Base-by-base conservation (phyloP, 2,888 invertebrate species). In the Eupeodes latifasciatus region DNA sequence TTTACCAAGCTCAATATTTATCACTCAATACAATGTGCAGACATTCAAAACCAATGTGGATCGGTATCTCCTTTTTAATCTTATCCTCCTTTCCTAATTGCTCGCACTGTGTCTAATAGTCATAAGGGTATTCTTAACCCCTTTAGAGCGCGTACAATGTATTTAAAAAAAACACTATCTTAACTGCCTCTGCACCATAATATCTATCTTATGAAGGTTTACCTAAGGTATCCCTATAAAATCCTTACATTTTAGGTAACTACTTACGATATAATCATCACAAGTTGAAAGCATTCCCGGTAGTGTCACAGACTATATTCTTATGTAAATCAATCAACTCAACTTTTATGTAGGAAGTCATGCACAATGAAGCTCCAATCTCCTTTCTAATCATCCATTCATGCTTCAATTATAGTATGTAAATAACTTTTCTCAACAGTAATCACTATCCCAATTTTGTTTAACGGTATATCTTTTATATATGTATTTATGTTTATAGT, bases 391-490 rank as follows among this genome's bases (percentile, higher is more conserved):
- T 78, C 74, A 40, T 36, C 71, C 40, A 69, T 76, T 53, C 67
- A 74, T 64, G 67, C 64, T 69, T 57, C 79, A 81, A 71, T 80
- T 66, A 72, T 47, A 53, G 72, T 76, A 87, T 87, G 86, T 53
- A 83, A 87, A 82, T 82, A 19, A 77, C 64, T 19, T 69, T 55
- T 34, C 74, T 16, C 16, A 72, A 55, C 64, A 16, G 57, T 81
- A 81, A 86, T 79, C 62, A 79, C 44, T 64, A 62, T 72, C 64
- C 62, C 66, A 57, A 77, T 77, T 47, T 57, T 69, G 74, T 66
- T 27, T 36, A 36, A 12, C 10, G 5, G 9, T 47, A 47, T 44
- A 44, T 0, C 44, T 44, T 44, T 12, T 27, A 27, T 27, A 27
- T 27, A 27, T 27, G 2, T 2, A 2, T 27, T 3, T 27, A n/a